Base-by-base conservation (phyloP, 1,140 invertebrate species). In the Drosophila miranda region DNA sequence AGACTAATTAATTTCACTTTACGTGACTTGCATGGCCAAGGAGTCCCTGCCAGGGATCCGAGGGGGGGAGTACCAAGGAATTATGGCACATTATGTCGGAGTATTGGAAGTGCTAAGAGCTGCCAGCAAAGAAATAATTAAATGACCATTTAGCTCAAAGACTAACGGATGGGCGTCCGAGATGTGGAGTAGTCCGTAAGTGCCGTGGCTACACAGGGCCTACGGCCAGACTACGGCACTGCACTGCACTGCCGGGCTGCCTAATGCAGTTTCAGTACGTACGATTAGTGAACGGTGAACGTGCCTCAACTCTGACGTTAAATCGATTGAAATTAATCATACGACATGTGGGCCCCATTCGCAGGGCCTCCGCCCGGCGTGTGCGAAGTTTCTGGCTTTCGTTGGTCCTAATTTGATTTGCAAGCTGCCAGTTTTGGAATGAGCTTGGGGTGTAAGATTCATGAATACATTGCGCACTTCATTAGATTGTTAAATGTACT, bases 1-100 rank as follows among this genome's bases (percentile, higher is more conserved):
- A 74, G 66, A 74, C 79, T 83, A 83, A 83, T 83, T 83, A 83
- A 83, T 83, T 83, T 83, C 51, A 26, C 46, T 53, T 64, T 83
- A 68, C 80, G 79, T 83, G 79, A 83, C 79, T 71, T 56, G 79
- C 80, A 83, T 83, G 71, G 52, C 41, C 54, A 62, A 75, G 48
- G 21, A n/a, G 6, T 26, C 38, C 30, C 66, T 30, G 51, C 14
- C 13, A 4, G 21, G 59, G 6, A 4, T 13, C 34, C 34, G n/a
- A 13, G 13, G 34, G 61, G 23, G 23, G 13, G 21, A 13, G 9
- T 11, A 48, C 46, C 19, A 28, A 38, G 28, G 49, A 74, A 74
- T 74, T 73, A 73, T 73, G 69, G 34, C 69, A 56, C 71, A 74
- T 74, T 54, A 72, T 72, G 49, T 13, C 11, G 34, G 34, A 13